These are phyloP conservation scores for Mesochorus sp. DNA, from an alignment of 2,888 invertebrate genomes.

Conservation along the genomic window DNA sequence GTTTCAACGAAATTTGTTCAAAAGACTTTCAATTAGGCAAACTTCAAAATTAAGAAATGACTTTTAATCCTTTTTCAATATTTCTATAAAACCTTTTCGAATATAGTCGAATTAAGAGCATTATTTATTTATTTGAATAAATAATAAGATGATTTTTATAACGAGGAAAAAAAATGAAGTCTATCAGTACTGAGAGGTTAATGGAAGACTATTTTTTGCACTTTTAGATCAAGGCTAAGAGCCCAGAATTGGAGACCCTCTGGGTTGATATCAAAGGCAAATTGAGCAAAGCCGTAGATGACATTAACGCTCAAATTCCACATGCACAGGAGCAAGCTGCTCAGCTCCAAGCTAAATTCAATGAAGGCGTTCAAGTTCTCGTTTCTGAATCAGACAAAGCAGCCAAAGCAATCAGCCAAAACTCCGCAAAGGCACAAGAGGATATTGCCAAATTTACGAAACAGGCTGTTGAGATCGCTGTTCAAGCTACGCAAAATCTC, in stretches of 20 bases:
- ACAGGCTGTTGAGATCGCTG: conserved; percentile 75
- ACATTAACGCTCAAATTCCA: conserved; percentile 74
- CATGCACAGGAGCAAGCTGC: conserved; percentile 75
- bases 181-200: not conserved
- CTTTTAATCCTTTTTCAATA: too few species aligned
- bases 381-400: conserved; percentile 75
- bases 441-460: conserved; percentile 76
- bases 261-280: conserved; percentile 73
- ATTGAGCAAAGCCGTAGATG: conserved; percentile 72
- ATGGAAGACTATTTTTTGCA: not conserved
- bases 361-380: conserved; percentile 74
- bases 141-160: not conserved
- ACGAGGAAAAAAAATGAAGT: not conserved
- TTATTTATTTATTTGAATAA: not conserved
- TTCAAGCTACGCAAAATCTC: conserved; percentile 75
- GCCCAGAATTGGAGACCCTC: conserved; percentile 75
- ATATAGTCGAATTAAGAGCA: too few species aligned
- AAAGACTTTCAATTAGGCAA: too few species aligned
- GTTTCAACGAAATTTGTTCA: too few species aligned
- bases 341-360: conserved; percentile 74
- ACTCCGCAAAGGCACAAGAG: conserved; percentile 75
- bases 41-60: too few species aligned
- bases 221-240: conserved; percentile 75
- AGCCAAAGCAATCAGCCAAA: conserved; percentile 72
- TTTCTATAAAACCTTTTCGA: too few species aligned